A percentile compares a stretch with the other conserved stretches of the same genome.
These are phyloP conservation scores for Hiodon alosoides DNA, from an alignment of 2,113 vertebrate species.

Conservation along the genomic window DNA sequence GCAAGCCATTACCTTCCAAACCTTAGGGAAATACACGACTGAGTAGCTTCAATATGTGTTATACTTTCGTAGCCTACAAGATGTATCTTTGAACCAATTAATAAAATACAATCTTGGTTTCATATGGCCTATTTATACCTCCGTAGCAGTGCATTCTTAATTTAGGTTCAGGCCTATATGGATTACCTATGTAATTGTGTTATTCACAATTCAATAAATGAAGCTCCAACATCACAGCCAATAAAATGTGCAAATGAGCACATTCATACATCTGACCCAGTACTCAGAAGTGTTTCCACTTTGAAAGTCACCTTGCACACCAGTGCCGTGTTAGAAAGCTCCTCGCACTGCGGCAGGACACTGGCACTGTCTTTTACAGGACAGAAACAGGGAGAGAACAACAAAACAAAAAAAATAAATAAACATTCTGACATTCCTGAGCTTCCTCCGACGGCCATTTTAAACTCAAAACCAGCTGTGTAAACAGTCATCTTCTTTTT, in stretches of 20 bases:
- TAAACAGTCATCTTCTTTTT: too few relatives aligned
- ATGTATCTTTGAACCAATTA: conserved; percentile 15
- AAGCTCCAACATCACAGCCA: conserved; percentile 9
- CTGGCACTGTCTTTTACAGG: not conserved
- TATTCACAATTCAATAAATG: conserved; percentile 4
- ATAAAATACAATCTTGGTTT: not conserved
- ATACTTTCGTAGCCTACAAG: not conserved
- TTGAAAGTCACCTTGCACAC: conserved; percentile 10
- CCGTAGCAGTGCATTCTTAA: conserved; percentile 6
- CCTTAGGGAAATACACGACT: conserved; percentile 16
- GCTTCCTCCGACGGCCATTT: too few relatives aligned
- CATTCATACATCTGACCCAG: conserved; percentile 4
- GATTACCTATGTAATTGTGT: conserved; percentile 12
- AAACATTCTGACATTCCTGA: not conserved
- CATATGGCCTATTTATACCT: conserved; percentile 8
- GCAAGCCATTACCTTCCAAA: not conserved
- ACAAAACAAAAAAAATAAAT: not conserved
- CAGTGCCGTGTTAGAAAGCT: not conserved
- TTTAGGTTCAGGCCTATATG: conserved; percentile 5
- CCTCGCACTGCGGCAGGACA: not conserved
- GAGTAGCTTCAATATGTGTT: conserved; percentile 5
- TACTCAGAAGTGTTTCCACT: not conserved
- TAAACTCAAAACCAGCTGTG: too few relatives aligned
- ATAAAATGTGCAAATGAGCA: conserved; percentile 16
- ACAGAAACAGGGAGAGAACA: not conserved